A percentile compares a stretch with the other conserved stretches of the same genome.
Conservation (phyloP, 1,140 invertebrate species). For the Drosophila pachea region DNA sequence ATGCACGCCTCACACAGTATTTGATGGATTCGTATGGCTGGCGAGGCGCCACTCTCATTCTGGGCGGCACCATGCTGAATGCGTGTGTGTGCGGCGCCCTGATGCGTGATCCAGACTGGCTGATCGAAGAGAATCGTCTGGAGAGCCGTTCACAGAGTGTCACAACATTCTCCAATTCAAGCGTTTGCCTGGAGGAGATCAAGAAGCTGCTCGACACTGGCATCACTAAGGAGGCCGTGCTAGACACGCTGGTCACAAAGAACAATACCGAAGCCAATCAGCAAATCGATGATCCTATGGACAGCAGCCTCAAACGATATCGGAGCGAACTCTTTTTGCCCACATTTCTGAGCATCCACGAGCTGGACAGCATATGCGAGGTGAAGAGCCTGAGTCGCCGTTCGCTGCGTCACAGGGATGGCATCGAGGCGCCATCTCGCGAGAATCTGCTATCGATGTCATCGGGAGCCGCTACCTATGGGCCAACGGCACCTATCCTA, state of each 20-base stretch:
- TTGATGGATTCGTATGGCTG: slow-evolving; percentile 90
- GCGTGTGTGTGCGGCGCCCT: slow-evolving; percentile 92
- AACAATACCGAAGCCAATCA: slow-evolving; percentile 78
- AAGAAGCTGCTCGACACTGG: slow-evolving; percentile 84
- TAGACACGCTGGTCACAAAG: slow-evolving; percentile 83
- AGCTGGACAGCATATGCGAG: slow-evolving; percentile 70
- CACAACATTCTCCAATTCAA: slow-evolving; percentile 78
- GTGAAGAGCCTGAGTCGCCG: slow-evolving; percentile 69
- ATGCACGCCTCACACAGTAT: slow-evolving; percentile 90
- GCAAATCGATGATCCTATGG: slow-evolving; percentile 72
- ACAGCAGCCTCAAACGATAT: slow-evolving; percentile 65
- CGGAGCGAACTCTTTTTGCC: slow-evolving; percentile 76
- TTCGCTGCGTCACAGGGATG: slow-evolving; percentile 69
- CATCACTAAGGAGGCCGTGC: slow-evolving; percentile 83
- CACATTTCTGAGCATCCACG: slow-evolving; percentile 66
- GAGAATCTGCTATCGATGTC: slow-evolving; percentile 74
- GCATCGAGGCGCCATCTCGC: slow-evolving; percentile 65
- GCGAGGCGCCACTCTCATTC: slow-evolving; percentile 90
- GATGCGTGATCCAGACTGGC: slow-evolving; percentile 92
- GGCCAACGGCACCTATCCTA: slow-evolving; percentile 46
- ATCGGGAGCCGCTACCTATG: slow-evolving; percentile 56
- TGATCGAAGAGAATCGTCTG: slow-evolving; percentile 81
- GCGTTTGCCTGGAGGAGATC: slow-evolving; percentile 82
- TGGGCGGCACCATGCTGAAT: slow-evolving; percentile 91
- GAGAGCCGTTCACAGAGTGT: slow-evolving; percentile 78